These are phyloP conservation scores for Adelosebastes latens DNA, from an alignment of 2,797 vertebrate species.

Conservation along the genomic window DNA sequence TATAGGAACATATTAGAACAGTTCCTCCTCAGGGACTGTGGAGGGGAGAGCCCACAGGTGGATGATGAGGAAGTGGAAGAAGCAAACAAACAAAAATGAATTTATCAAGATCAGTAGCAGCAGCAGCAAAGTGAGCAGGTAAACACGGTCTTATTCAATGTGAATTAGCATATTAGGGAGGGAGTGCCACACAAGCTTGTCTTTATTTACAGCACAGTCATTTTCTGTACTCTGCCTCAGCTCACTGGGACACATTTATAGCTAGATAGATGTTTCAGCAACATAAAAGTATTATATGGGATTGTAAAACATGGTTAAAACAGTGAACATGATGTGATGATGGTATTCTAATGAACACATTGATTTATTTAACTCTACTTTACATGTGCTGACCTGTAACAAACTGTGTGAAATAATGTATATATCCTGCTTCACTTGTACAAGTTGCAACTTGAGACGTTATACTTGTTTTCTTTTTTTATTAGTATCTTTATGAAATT, in stretches of 20 bases:
- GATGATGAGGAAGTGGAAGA: not conserved
- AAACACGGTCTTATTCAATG: not conserved
- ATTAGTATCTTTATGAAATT: not conserved
- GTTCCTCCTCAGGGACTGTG: not conserved
- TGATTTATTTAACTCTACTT: not conserved
- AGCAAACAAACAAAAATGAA: not conserved
- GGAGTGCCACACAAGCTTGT: not conserved
- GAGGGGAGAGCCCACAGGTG: not conserved
- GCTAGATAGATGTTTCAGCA: not conserved
- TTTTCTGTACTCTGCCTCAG: not conserved
- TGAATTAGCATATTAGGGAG: not conserved
- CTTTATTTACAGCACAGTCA: not conserved
- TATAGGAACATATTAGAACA: not conserved
- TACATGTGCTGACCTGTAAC: not conserved
- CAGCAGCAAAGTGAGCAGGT: not conserved
- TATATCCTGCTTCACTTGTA: not conserved
- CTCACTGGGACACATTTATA: not conserved
- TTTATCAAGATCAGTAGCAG: not conserved
- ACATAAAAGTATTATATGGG: not conserved
- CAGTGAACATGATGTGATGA: not conserved
- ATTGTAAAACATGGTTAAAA: not conserved
- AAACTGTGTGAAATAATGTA: not conserved
- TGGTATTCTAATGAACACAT: not conserved
- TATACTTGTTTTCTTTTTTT: not conserved
- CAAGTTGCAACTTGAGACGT: not conserved